Evolutionary conservation across 2,888 invertebrate genomes (phyloP), one percentile per base, ranked within the genome.

Genomic region (Tryphoninae sp.): DNA sequence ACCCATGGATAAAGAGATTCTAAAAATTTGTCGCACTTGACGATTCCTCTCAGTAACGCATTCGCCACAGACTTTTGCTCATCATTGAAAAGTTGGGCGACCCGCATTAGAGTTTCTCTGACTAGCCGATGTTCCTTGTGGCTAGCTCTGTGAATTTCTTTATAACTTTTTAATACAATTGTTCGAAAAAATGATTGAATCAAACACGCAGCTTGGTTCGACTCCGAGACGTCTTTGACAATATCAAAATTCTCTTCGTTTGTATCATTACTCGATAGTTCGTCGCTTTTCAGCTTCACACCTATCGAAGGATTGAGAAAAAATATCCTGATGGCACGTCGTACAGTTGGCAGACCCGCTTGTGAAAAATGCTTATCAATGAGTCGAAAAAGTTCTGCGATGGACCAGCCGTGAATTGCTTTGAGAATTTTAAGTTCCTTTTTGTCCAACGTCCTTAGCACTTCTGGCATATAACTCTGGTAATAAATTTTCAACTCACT

Each of bases 171-270:
- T 1, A 87, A 40, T 1, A 82, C 13, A 1, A 72, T 33, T 85
- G 81, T 86, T 16, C 84, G 87, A 65, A 89, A 87, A 11, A 87
- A 87, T 0, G 87, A 84, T 68, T 89, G 89, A 67, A 89, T 84
- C 1, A 69, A 67, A 2, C 51, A 42, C 0, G 87, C 88, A 3
- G 45, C 45, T 13, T 45, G n/a, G n/a, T 71, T 33, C 0, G 9
- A 1, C 45, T 55, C 69, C 0, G 4, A 19, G 1, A 16, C 9
- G 22, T 64, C 26, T 59, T 80, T 22, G 2, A 53, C 33, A 2
- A 64, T 61, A 26, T 74, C 49, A 4, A 23, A 22, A 22, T 16
- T 53, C 11, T 55, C 26, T n/a, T 16, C 9, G n/a, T 68, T 16
- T 19, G 51, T 55, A 7, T n/a, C 4, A 7, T 68, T 22, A 6